Conservation (phyloP, 2,797 vertebrate species). For the Tokudaia tokunoshimensis region DNA sequence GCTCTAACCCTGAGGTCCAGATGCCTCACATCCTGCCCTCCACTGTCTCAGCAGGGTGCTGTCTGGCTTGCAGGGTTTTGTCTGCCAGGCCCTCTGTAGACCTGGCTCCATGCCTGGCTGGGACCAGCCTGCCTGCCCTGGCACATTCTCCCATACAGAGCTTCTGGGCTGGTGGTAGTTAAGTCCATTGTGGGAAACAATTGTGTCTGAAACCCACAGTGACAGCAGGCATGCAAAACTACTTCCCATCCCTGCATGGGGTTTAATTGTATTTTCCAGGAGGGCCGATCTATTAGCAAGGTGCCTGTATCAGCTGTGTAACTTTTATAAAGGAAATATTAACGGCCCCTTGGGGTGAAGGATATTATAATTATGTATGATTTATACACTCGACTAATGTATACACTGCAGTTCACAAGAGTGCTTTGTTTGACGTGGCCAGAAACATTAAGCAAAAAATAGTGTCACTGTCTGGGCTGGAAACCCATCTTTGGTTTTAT, state of each 20-base stretch:
- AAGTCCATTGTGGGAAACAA: slow-evolving; percentile 73
- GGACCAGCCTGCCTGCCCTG: background rate
- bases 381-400: slow-evolving; percentile 70
- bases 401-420: slow-evolving; percentile 17
- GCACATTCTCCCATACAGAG: background rate
- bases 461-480: background rate
- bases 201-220: slow-evolving; percentile 39
- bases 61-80: background rate
- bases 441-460: slow-evolving; percentile 73
- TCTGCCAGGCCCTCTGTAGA: background rate
- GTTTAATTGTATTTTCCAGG: slow-evolving; percentile 85
- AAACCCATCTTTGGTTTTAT: slow-evolving; percentile 60
- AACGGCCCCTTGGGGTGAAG: slow-evolving; percentile 69
- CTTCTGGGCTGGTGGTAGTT: slow-evolving; percentile 77
- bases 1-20: background rate
- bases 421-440: slow-evolving; percentile 69
- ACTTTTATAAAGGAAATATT: slow-evolving; percentile 78
- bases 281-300: slow-evolving; percentile 77
- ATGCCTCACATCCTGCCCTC: background rate
- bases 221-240: slow-evolving; percentile 72
- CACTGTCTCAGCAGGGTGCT: background rate
- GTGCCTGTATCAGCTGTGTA: slow-evolving; percentile 76
- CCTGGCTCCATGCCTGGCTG: background rate
- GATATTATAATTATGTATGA: slow-evolving; percentile 80
- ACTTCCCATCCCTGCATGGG: slow-evolving; percentile 81